phyloP scores from a whole-genome alignment of 2,797 vertebrate species.

The Crocidura indochinensis region DNA sequence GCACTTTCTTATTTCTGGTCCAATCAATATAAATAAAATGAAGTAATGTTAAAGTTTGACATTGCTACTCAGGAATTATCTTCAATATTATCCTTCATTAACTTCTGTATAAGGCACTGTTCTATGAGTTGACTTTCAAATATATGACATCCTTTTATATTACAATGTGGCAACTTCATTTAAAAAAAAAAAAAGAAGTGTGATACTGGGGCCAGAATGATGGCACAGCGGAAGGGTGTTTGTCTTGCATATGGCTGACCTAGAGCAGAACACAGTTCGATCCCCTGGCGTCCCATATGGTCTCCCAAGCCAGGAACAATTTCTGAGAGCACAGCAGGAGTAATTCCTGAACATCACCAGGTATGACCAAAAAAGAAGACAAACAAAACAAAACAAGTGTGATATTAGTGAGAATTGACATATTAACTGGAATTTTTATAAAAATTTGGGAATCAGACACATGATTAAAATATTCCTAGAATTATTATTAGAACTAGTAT shows the following conservation, averaged over 20 bases:
- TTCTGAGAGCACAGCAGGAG: too few relatives aligned
- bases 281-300: too few relatives aligned
- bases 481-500: too few relatives aligned
- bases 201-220: not conserved
- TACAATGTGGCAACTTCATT: conserved; percentile 13
- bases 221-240: too few relatives aligned
- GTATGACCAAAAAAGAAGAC: too few relatives aligned
- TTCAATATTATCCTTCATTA: conserved; percentile 32
- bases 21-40: not conserved
- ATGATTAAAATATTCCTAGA: not conserved
- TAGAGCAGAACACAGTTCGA: too few relatives aligned
- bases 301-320: too few relatives aligned
- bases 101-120: not conserved
- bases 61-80: conserved; percentile 12
- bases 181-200: not conserved
- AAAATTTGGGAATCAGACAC: not conserved
- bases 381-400: not conserved
- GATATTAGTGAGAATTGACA: conserved; percentile 10
- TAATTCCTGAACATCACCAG: too few relatives aligned
- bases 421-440: conserved; percentile 13
- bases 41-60: conserved; percentile 14
- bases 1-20: not conserved
- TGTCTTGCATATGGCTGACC: too few relatives aligned
- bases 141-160: conserved; percentile 21
- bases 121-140: conserved; percentile 46